Base-by-base conservation (phyloP, 2,888 invertebrate species). In the Hecatera dysodea region DNA sequence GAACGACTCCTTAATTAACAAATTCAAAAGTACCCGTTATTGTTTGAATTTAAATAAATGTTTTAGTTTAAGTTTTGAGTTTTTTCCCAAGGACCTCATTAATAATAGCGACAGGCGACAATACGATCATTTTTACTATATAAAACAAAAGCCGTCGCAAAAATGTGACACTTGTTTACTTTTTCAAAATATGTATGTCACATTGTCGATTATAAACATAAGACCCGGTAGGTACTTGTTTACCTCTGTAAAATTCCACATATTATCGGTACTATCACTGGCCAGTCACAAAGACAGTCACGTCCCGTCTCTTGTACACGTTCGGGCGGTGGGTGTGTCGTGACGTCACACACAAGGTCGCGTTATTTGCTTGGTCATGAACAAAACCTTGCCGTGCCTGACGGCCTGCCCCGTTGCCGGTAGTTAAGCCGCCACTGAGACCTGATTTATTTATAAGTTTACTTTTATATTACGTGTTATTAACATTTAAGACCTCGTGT, bases 301-400 rank as follows among this genome's bases (percentile, higher is more conserved):
- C 72, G 79, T 68, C 50, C 57, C 12, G 27, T 65, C 70, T 53
- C 24, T 29, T 12, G 24, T 42, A 48, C 72, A 80, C 57, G 80
- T 63, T 57, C 44, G 22, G n/a, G 2, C 27, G 64, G 84, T 74
- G 81, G 86, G 86, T 84, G 82, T 81, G 82, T 84, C 72, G 53
- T 62, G 56, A 75, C 82, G 82, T 72, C 84, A 56, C 56, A 19
- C 15, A 50, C 81, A 81, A 83, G 83, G 82, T 71, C 78, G 48
- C 15, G 24, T 39, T 76, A 63, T 60, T 68, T 61, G 71, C 74
- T 80, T 74, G 83, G 70, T 81, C 75, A 83, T 78, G 78, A 78
- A 64, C 68, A 63, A 46, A 65, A 63, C 74, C 71, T 67, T 69
- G 64, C 55, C 46, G 56, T 67, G 61, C 46, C 44, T 55, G 60